A percentile compares a stretch with the other conserved stretches of the same genome.
Evolutionary conservation across 2,888 invertebrate genomes (phyloP).

Genomic region (Busseola fusca): DNA sequence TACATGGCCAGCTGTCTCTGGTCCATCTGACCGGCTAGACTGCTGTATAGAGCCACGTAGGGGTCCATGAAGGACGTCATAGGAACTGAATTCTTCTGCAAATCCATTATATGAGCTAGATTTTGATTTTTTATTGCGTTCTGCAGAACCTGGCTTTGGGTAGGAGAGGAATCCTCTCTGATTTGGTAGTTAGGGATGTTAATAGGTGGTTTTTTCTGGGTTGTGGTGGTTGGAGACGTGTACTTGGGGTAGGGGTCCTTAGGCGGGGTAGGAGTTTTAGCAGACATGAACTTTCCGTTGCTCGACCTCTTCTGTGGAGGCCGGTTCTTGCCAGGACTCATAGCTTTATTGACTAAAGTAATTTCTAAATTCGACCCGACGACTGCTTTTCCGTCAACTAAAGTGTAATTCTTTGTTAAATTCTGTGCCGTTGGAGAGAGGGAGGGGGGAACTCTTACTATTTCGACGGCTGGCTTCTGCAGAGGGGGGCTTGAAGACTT

Average conservation of each 20-base stretch:
- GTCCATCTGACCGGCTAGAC: constrained; percentile 80
- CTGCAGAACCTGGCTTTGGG: constrained; percentile 39
- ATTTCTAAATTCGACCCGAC: constrained; percentile 92
- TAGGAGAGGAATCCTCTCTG: constrained; percentile 74
- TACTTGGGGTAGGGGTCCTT: constrained; percentile 72
- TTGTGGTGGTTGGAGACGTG: constrained; percentile 44
- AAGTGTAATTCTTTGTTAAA: constrained; percentile 82
- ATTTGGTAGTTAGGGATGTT: constrained; percentile 82
- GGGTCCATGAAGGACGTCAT: constrained; percentile 79
- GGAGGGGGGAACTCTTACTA: constrained; percentile 85
- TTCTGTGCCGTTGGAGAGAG: constrained; percentile 82
- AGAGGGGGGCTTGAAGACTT: constrained; percentile 72
- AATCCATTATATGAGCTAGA: constrained; percentile 56
- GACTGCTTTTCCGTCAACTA: constrained; percentile 80
- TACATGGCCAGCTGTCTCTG: constrained; percentile 83
- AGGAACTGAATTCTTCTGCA: constrained; percentile 57
- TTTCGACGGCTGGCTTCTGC: constrained; percentile 87
- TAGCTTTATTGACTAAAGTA: constrained; percentile 90
- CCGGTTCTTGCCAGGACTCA: constrained; percentile 73
- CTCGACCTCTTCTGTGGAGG: constrained; percentile 86
- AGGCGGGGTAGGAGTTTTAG: constrained; percentile 83
- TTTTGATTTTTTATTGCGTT: constrained; percentile 51
- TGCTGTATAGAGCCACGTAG: constrained; percentile 83
- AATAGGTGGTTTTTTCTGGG: constrained; percentile 72
- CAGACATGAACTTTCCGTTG: constrained; percentile 88